A percentile compares a stretch with the other conserved stretches of the same genome.
Conservation (phyloP, 2,113 vertebrate species). For the Eretmochelys imbricata region DNA sequence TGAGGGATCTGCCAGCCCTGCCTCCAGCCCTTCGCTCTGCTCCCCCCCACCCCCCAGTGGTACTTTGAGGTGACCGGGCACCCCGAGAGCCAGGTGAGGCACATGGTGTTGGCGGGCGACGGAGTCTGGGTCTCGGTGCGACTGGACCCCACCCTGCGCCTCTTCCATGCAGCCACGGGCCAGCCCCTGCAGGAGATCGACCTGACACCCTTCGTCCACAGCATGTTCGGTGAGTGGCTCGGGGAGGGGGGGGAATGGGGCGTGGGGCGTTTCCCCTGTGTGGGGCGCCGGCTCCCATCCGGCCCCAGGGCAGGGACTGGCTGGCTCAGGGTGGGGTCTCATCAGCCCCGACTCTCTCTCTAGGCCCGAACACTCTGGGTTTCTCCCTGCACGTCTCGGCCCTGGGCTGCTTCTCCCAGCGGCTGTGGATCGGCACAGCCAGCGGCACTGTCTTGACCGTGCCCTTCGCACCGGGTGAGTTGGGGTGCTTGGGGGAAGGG, state of each 20-base stretch:
- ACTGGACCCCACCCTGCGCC: conserved; percentile 30
- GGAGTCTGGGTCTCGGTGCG: conserved; percentile 45
- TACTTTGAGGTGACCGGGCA: conserved; percentile 23
- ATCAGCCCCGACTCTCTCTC: neutral
- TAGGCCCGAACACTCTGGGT: neutral
- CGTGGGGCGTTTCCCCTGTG: neutral
- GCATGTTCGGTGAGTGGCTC: conserved; percentile 21
- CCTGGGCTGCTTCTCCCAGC: neutral
- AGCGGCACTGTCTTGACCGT: conserved; percentile 13
- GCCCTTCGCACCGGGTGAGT: conserved; percentile 23
- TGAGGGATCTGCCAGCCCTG: neutral
- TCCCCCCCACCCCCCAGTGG: neutral
- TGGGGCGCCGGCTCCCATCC: neutral
- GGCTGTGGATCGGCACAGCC: conserved; percentile 37
- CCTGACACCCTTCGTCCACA: conserved; percentile 19
- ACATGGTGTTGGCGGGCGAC: neutral
- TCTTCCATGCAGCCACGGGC: conserved; percentile 9
- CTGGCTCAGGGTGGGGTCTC: neutral
- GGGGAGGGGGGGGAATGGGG: neutral
- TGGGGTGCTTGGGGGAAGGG: neutral
- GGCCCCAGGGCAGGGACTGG: neutral
- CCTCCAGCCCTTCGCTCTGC: neutral
- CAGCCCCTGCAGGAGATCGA: conserved; percentile 44
- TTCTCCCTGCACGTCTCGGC: conserved; percentile 35
- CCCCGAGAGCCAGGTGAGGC: conserved; percentile 34